These are phyloP conservation scores for Agrotis ipsilon DNA, from an alignment of 2,888 invertebrate species.

Conservation along the genomic window DNA sequence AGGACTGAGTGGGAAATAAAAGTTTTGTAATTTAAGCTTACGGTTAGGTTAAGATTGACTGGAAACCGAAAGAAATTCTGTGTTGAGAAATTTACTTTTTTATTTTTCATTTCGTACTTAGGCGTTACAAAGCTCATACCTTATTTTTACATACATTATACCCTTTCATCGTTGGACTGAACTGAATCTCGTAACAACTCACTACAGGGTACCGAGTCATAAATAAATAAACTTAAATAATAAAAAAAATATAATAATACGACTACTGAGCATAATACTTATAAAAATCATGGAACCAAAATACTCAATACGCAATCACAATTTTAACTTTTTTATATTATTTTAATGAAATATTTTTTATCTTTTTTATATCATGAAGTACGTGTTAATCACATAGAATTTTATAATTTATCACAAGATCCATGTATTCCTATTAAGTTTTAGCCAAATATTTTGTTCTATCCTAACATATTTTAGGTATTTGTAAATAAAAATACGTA, in stretches of 20 bases:
- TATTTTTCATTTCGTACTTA: conserved; percentile 74
- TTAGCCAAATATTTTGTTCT: conserved; percentile 90
- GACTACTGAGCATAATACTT: conserved; percentile 80
- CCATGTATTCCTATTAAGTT: conserved; percentile 87
- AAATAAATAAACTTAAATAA: conserved; percentile 75
- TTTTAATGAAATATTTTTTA: conserved; percentile 70
- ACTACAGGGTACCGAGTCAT: conserved; percentile 88
- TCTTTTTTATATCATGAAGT: conserved; percentile 56
- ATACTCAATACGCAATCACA: conserved; percentile 87
- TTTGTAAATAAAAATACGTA: conserved; percentile 85
- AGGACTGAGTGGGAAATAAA: conserved; percentile 72
- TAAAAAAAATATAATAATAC: conserved; percentile 73
- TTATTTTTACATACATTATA: conserved; percentile 71
- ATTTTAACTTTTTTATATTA: conserved; percentile 75
- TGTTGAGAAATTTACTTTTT: conserved; percentile 36
- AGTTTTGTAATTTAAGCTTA: conserved; percentile 67
- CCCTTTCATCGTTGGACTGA: conserved; percentile 73
- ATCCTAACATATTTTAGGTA: conserved; percentile 81
- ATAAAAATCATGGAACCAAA: conserved; percentile 76
- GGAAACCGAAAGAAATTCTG: conserved; percentile 60
- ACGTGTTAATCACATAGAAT: conserved; percentile 74
- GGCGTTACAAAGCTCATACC: conserved; percentile 68
- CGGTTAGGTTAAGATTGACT: conserved; percentile 68
- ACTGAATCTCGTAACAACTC: conserved; percentile 83
- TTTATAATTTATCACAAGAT: conserved; percentile 78